Evolutionary conservation across 2,113 vertebrate genomes (phyloP).

Genomic region (Nothobranchius kuhntae): DNA sequence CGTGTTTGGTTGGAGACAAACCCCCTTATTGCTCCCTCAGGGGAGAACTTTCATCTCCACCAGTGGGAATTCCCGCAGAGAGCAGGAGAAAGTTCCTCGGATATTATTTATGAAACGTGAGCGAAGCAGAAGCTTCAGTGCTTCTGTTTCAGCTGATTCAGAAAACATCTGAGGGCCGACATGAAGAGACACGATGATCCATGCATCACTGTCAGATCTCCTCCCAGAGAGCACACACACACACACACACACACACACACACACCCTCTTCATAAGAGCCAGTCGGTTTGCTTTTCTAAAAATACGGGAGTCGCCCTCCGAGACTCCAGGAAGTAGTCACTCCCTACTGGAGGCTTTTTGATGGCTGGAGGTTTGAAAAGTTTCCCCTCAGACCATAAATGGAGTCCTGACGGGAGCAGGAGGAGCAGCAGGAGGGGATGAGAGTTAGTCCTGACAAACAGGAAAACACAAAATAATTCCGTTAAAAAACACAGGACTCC

Average conservation of each 20-base stretch:
- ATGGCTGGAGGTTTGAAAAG: conserved; percentile 41
- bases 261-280: conserved; percentile 37
- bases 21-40: neutral
- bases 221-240: conserved; percentile 14
- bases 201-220: conserved; percentile 36
- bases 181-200: conserved; percentile 54
- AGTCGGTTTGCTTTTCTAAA: conserved; percentile 55
- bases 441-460: conserved; percentile 36
- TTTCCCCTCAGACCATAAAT: conserved; percentile 66
- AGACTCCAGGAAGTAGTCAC: conserved; percentile 42
- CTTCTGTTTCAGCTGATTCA: conserved; percentile 16
- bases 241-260: conserved; percentile 21
- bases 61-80: neutral
- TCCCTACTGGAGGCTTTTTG: conserved; percentile 15
- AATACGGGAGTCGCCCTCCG: conserved; percentile 51
- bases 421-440: conserved; percentile 24
- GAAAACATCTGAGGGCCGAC: conserved; percentile 3
- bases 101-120: neutral
- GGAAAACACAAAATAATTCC: neutral
- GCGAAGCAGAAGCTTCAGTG: too few relatives aligned
- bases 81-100: neutral
- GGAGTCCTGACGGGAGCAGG: conserved; percentile 39
- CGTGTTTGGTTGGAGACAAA: neutral
- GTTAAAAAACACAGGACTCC: neutral
- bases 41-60: conserved; percentile 1